These are phyloP conservation scores for Pangasius macronema DNA, from an alignment of 2,797 vertebrate genomes.

Conservation along the genomic window DNA sequence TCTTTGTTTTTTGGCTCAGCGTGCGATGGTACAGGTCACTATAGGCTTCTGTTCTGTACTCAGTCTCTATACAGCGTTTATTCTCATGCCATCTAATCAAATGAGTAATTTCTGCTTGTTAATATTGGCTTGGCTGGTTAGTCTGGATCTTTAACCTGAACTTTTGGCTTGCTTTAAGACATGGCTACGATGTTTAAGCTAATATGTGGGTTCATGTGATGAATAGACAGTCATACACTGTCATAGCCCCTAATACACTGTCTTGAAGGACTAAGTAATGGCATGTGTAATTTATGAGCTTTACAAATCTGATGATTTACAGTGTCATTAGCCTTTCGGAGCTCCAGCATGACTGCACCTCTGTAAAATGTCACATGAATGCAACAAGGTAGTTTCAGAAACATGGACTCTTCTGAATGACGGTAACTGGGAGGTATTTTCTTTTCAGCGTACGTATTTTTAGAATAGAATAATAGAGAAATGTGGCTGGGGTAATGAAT, in stretches of 20 bases:
- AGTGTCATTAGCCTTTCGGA: neutral
- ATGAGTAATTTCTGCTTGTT: neutral
- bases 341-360: neutral
- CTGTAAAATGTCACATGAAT: neutral
- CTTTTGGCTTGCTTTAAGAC: neutral
- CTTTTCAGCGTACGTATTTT: neutral
- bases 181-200: neutral
- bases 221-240: neutral
- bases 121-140: neutral
- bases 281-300: neutral
- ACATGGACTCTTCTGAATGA: neutral
- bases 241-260: neutral
- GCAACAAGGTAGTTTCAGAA: neutral
- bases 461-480: neutral
- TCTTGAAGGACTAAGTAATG: neutral
- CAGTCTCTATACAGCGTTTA: conserved; percentile 8
- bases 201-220: neutral
- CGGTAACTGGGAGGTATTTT: neutral
- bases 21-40: too few relatives aligned
- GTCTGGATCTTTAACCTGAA: neutral
- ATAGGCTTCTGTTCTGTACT: neutral
- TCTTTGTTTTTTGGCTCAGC: neutral
- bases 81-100: neutral
- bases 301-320: neutral
- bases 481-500: neutral